Base-by-base conservation (phyloP, 2,888 invertebrate species). In the Acrocyrtus sp. region DNA sequence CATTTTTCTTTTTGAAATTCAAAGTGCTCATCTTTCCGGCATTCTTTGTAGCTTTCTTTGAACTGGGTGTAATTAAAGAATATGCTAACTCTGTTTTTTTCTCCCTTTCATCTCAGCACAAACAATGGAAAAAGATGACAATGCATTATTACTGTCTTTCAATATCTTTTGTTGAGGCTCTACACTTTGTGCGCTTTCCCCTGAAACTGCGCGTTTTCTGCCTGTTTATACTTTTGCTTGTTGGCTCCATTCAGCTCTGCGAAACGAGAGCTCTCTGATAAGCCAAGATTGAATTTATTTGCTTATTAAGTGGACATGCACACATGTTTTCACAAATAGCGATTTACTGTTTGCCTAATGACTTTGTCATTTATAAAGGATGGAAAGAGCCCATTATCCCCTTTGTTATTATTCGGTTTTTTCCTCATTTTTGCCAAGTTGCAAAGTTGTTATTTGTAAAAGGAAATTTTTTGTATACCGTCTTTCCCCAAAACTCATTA, bases 21-120 rank as follows among this genome's bases (percentile, higher is more conserved):
- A 47, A 72, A 72, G 65, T 72, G 72, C 65, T 63, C 63, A 72
- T 34, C 5, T 34, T 34, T 34, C 34, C 12, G 6, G 6, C 5
- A 8, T 8, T n/a, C 34, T 8, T 34, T 34, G 12, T 34, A 34
- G 12, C 34, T 34, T 34, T 34, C 34, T 34, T 34, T 34, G 34
- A 34, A 34, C 34, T 34, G 5, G n/a, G 34, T 12, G 34, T 34
- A 34, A 34, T 34, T 34, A 34, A 34, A 34, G 34, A 12, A 34
- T 34, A 34, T 34, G 34, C n/a, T n/a, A 34, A 34, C 34, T 34
- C 34, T 34, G 12, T 34, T 8, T 12, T 34, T 34, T 34, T 5
- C 34, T 34, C 5, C n/a, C n/a, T n/a, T n/a, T n/a, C n/a, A n/a
- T n/a, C n/a, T n/a, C n/a, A n/a, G n/a, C n/a, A 34, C 34, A 34